These are phyloP conservation scores for Beris chalybata DNA, from an alignment of 2,888 invertebrate species.

Conservation along the genomic window DNA sequence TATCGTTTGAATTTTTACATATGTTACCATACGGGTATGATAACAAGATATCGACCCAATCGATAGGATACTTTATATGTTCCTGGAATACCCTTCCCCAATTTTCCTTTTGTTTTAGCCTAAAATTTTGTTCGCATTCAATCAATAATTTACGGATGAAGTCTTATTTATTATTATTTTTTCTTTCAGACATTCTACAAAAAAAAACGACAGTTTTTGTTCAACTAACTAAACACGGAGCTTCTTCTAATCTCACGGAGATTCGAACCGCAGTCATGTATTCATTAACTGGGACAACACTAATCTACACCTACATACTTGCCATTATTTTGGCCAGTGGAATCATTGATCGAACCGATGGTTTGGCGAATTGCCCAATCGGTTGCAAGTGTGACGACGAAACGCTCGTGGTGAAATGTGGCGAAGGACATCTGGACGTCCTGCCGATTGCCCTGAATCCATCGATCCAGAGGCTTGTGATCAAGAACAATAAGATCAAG, in stretches of 20 bases:
- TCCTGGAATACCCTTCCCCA: too few species aligned
- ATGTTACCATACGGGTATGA: too few species aligned
- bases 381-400: slow-evolving; percentile 90
- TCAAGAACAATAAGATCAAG: slow-evolving; percentile 83
- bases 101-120: too few species aligned
- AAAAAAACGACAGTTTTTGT: background rate
- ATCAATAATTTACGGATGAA: too few species aligned
- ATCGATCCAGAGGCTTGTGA: slow-evolving; percentile 80
- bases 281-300: slow-evolving; percentile 18
- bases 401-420: slow-evolving; percentile 82
- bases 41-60: too few species aligned
- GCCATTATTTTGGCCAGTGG: slow-evolving; percentile 2
- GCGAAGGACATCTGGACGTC: slow-evolving; percentile 82
- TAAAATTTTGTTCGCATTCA: too few species aligned
- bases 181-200: slow-evolving; percentile 17
- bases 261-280: slow-evolving; percentile 10
- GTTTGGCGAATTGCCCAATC: slow-evolving; percentile 76
- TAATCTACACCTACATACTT: slow-evolving; percentile 24
- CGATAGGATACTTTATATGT: too few species aligned
- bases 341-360: slow-evolving; percentile 42
- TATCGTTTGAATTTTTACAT: too few species aligned
- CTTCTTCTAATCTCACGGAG: too few species aligned
- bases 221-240: background rate
- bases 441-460: slow-evolving; percentile 91
- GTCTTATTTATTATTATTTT: slow-evolving; percentile 1